These are phyloP conservation scores for Actenoides lindsayi DNA, from an alignment of 2,113 vertebrate species.

Conservation along the genomic window DNA sequence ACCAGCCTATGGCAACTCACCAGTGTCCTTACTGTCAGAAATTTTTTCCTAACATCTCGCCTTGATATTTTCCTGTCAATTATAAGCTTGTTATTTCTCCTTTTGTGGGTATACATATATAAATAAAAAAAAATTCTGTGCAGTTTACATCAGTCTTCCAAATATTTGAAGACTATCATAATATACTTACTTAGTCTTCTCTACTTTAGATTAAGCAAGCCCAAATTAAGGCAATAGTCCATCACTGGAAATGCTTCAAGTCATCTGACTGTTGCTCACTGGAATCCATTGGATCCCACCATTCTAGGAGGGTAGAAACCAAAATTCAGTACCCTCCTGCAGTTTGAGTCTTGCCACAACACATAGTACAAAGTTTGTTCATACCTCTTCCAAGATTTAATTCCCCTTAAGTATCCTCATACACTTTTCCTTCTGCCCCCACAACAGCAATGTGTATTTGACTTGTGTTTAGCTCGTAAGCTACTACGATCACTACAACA, in stretches of 20 bases:
- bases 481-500: background rate
- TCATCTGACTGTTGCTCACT: background rate
- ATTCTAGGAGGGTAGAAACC: background rate
- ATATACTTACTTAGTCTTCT: background rate
- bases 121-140: background rate
- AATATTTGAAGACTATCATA: background rate
- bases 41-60: background rate
- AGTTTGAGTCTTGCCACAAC: background rate
- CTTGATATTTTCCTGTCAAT: background rate
- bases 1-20: background rate
- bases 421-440: background rate
- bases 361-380: background rate
- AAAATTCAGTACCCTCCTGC: background rate
- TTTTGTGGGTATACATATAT: background rate
- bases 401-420: background rate
- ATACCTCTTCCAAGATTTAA: background rate
- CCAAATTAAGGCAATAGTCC: background rate
- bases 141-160: background rate
- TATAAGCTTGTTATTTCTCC: background rate
- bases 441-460: background rate
- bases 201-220: background rate
- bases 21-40: background rate
- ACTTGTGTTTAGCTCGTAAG: background rate
- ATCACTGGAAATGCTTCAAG: background rate
- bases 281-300: background rate